Evolutionary conservation across 2,888 invertebrate genomes (phyloP), one percentile per base, ranked within the genome.

Genomic region (Drosophila sordidula): DNA sequence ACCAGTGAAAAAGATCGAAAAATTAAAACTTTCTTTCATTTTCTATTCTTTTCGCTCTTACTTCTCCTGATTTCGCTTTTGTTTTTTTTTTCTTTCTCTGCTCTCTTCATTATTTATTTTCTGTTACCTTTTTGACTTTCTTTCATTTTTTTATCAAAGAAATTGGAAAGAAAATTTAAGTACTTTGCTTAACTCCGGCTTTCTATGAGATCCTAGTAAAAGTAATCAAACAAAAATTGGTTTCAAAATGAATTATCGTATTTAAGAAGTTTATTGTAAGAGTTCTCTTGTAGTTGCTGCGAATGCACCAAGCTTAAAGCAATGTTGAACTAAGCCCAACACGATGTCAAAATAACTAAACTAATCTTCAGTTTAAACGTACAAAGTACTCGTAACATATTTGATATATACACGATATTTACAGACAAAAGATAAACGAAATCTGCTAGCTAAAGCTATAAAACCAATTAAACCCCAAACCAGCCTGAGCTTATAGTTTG

Each of bases 381-480:
- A 67, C 22, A 47, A 47, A 32, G 16, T 65, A 47, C 39, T 34
- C 39, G 51, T 29, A 51, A 11, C 22, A 44, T 66, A 70, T 81
- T 57, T 54, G 5, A 75, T 62, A 75, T 64, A 55, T 38, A 36
- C 36, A 67, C 51, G 25, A 41, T 50, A 69, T 61, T 69, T 68
- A 71, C 51, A 61, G 50, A 46, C 49, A 32, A 29, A 44, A 47
- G 34, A 12, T 11, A 34, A 34, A 12, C 29, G 66, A 58, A 38
- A 49, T 51, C 45, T 55, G 54, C 50, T 51, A 77, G 52, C 63
- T 68, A 87, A 87, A 82, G 82, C 88, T 85, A 59, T 72, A 32
- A 49, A 63, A 62, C 67, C 75, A 64, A 44, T 42, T 41, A 18
- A 44, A 46, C 25, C 26, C 45, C 41, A 18, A 25, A n/a, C n/a